These are phyloP conservation scores for Zaprionus camerounensis DNA, from an alignment of 1,140 invertebrate species.

Conservation along the genomic window DNA sequence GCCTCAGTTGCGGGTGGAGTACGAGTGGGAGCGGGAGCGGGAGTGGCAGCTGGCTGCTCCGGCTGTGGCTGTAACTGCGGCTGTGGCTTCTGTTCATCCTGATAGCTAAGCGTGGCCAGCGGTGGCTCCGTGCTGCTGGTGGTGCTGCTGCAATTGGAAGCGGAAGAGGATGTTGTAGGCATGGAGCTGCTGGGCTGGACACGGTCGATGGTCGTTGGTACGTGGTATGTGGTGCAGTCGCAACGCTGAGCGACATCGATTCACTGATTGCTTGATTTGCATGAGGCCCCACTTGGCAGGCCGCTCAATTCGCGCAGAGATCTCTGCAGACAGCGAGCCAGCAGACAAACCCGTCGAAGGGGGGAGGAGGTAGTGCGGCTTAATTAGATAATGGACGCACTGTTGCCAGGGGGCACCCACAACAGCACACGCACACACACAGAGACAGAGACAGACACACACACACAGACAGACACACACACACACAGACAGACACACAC, in stretches of 20 bases:
- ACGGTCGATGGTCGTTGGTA: background rate
- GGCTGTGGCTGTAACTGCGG: conserved; percentile 3
- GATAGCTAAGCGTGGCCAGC: conserved; percentile 63
- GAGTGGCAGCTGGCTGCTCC: background rate
- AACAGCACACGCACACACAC: background rate
- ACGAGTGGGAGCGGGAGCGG: background rate
- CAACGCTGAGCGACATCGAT: conserved; percentile 52
- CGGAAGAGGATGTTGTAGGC: conserved; percentile 40
- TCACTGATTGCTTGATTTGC: conserved; percentile 57
- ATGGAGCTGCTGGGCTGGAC: conserved; percentile 28
- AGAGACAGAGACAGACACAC: background rate
- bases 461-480: background rate
- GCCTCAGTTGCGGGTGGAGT: background rate
- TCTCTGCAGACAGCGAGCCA: conserved; percentile 37
- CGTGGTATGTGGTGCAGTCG: conserved; percentile 16
- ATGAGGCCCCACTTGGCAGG: conserved; percentile 21
- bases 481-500: background rate
- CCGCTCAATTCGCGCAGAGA: conserved; percentile 45
- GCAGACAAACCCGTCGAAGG: background rate
- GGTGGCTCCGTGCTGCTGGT: conserved; percentile 36
- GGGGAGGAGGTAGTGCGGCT: conserved; percentile 16
- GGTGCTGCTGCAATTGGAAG: conserved; percentile 41
- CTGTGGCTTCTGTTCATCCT: conserved; percentile 65
- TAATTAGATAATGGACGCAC: conserved; percentile 72
- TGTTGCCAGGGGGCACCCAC: conserved; percentile 30